These are phyloP conservation scores for Gopherus flavomarginatus DNA, from an alignment of 2,113 vertebrate species.

Conservation along the genomic window DNA sequence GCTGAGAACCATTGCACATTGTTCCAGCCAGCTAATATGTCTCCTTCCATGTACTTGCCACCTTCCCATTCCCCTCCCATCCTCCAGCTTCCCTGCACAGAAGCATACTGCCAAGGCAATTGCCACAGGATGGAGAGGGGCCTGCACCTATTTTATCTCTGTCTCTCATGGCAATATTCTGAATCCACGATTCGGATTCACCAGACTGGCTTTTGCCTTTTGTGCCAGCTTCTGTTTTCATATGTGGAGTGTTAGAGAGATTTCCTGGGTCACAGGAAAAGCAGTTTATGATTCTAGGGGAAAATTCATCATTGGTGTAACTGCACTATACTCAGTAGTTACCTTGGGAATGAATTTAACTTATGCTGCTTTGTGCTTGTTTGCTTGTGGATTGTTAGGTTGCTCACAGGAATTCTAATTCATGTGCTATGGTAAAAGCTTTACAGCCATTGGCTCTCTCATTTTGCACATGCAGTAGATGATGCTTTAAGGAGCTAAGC, in stretches of 20 bases:
- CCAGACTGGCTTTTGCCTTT: not conserved
- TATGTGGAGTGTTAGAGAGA: not conserved
- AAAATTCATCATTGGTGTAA: not conserved
- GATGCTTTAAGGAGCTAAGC: not conserved
- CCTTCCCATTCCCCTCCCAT: not conserved
- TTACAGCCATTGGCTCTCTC: not conserved
- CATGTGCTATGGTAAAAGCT: not conserved
- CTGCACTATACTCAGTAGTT: not conserved
- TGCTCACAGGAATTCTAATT: conserved; percentile 18
- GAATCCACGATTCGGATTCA: not conserved
- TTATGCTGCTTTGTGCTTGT: not conserved
- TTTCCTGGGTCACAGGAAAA: conserved; percentile 17
- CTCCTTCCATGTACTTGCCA: not conserved
- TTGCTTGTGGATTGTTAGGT: not conserved
- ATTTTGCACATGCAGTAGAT: conserved; percentile 15
- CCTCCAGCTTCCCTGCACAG: not conserved
- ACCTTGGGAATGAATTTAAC: not conserved
- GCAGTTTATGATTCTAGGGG: not conserved
- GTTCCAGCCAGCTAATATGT: not conserved
- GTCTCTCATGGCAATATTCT: not conserved
- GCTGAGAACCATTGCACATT: fast-evolving
- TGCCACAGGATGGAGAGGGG: not conserved
- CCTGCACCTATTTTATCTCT: not conserved
- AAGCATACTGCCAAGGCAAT: not conserved
- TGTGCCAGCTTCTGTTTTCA: not conserved